Base-by-base conservation (phyloP, 35 echinoderm and acorn worm genomes). In the Holothuria glaberrima region DNA sequence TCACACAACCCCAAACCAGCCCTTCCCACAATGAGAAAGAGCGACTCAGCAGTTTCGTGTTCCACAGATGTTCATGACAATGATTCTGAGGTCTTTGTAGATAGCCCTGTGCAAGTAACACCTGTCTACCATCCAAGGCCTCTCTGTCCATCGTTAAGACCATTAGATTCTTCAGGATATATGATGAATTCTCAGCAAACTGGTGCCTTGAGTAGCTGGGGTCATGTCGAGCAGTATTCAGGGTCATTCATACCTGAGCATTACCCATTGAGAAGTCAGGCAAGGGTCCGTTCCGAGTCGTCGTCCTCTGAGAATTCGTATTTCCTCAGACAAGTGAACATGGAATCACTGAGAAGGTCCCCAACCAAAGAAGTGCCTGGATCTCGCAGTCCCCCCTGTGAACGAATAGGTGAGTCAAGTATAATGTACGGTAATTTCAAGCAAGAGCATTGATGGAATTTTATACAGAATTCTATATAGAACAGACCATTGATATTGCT, bases 251-350 rank as follows among this genome's bases (percentile, higher is more conserved):
- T 61, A 3, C 14, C 33, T 9, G 57, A 63, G n/a, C 21, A 36
- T 19, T 61, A 58, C 52, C 25, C 31, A 5, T 12, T 13, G 13
- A 35, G 30, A 30, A 34, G 46, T 29, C 52, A 63, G 56, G 9
- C 29, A 14, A 60, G 80, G 57, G 80, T 48, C n/a, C 80, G 80
- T 10, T 61, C 80, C 12, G 80, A 63, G 0, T 84, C 80, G 6
- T 84, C 80, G 5, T 84, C 80, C 48, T 84, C 80, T 1, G 80
- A 84, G 24, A 84, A 84, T n/a, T 84, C 80, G 4, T 84, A 84
- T 63, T 84, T 84, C 26, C 80, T 84, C 46, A 30, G 58, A 19
- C 80, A 84, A 59, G 57, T 25, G 9, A 63, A 27, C 54, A 59
- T 84, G 80, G 80, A 84, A 13, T 3, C 34, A 56, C 26, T 84